phyloP scores from a whole-genome alignment of 2,888 invertebrate genomes.

The Drosophila tripunctata region DNA sequence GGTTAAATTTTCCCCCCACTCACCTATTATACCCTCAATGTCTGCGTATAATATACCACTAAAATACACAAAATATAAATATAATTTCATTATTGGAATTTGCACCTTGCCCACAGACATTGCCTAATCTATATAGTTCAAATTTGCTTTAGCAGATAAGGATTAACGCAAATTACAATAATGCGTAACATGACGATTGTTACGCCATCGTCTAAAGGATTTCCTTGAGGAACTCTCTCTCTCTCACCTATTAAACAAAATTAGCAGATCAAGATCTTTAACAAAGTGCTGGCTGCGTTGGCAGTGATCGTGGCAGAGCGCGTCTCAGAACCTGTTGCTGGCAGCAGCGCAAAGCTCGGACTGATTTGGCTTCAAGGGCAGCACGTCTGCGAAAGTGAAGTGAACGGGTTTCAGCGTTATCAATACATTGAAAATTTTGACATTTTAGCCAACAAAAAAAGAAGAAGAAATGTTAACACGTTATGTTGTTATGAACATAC shows the following conservation, averaged over 20 bases:
- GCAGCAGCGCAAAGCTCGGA: conserved; percentile 24
- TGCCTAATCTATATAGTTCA: conserved; percentile 31
- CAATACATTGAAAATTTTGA: conserved; percentile 15
- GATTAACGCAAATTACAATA: conserved; percentile 4
- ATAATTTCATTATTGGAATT: conserved; percentile 37
- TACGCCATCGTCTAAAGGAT: neutral
- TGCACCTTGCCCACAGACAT: conserved; percentile 37
- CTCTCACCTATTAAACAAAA: conserved; percentile 24
- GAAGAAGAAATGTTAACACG: neutral
- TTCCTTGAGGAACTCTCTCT: too few species aligned
- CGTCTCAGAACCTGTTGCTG: conserved; percentile 54
- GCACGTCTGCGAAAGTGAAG: conserved; percentile 30
- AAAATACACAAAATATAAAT: too few species aligned
- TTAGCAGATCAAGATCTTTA: neutral
- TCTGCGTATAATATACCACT: too few species aligned
- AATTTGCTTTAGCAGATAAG: conserved; percentile 28
- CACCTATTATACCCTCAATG: too few species aligned
- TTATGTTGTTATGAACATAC: conserved; percentile 31
- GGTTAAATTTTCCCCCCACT: too few species aligned
- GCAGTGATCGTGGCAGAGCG: conserved; percentile 9
- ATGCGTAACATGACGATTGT: neutral
- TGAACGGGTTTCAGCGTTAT: conserved; percentile 33
- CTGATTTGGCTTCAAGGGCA: conserved; percentile 17
- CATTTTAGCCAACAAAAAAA: neutral
- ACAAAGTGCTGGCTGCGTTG: conserved; percentile 32